Evolutionary conservation across 2,113 vertebrate genomes (phyloP).

Genomic region (Sialia sialis): DNA sequence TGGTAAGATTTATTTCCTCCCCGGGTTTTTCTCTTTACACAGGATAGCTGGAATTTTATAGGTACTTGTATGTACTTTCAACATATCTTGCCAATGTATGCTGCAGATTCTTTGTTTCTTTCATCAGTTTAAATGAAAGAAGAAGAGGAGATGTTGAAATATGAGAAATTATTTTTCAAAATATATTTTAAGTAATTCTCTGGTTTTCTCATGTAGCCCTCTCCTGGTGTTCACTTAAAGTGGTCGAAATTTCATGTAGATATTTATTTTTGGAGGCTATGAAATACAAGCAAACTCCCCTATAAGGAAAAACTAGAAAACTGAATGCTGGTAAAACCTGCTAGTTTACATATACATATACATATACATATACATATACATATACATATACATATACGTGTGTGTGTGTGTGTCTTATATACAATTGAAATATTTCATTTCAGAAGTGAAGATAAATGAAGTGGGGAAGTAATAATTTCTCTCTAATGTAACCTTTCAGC

Average conservation of each 20-base stretch:
- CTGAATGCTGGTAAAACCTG: accelerated
- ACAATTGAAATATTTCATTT: not conserved
- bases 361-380: no score
- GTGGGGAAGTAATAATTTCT: not conserved
- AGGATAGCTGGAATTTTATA: not conserved
- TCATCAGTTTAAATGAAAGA: not conserved
- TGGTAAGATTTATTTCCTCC: not conserved
- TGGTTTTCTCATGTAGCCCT: not conserved
- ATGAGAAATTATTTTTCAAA: not conserved
- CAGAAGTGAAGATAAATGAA: not conserved
- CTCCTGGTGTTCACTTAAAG: not conserved
- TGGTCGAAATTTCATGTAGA: not conserved
- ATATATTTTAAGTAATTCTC: not conserved
- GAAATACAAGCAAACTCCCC: not conserved
- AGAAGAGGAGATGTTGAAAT: not conserved
- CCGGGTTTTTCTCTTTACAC: not conserved
- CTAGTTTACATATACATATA: not conserved
- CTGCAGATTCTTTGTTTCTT: not conserved
- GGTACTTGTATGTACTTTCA: not conserved
- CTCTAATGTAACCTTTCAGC: not conserved
- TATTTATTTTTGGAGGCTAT: not conserved
- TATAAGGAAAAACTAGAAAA: not conserved
- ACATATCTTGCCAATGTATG: not conserved
- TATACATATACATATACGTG: accelerated
- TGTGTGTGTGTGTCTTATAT: no score